These are phyloP conservation scores for Altica lythri DNA, from an alignment of 2,888 invertebrate species.

Conservation along the genomic window DNA sequence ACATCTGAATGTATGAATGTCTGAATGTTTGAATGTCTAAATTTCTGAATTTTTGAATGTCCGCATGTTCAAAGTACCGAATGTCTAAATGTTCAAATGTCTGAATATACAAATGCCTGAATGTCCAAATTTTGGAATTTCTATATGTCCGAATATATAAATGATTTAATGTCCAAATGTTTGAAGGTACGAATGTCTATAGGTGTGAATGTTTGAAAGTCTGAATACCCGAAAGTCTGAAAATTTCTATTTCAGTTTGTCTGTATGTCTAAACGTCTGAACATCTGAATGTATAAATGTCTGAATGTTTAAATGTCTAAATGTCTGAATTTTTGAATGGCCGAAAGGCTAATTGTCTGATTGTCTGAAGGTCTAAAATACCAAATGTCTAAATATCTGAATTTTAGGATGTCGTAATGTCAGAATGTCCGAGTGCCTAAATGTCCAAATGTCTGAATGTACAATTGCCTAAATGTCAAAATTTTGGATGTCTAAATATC, in stretches of 20 bases:
- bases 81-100: background rate
- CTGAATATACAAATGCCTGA: background rate
- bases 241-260: background rate
- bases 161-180: background rate
- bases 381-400: background rate
- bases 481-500: background rate
- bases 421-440: background rate
- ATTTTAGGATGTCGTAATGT: background rate
- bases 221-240: background rate
- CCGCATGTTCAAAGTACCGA: no score
- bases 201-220: background rate
- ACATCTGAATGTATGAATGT: background rate
- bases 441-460: background rate
- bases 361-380: background rate
- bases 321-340: background rate
- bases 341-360: background rate
- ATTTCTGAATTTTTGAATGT: no score
- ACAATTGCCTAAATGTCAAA: background rate
- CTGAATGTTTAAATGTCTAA: background rate
- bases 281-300: background rate
- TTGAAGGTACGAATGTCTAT: background rate
- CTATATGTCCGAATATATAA: background rate
- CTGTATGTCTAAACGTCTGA: background rate
- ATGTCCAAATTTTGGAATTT: background rate
- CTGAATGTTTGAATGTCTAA: background rate